Percentiles rank a stretch among this genome's conserved stretches.
These are phyloP conservation scores for Podiceps cristatus DNA, from an alignment of 2,113 vertebrate species.

Conservation along the genomic window DNA sequence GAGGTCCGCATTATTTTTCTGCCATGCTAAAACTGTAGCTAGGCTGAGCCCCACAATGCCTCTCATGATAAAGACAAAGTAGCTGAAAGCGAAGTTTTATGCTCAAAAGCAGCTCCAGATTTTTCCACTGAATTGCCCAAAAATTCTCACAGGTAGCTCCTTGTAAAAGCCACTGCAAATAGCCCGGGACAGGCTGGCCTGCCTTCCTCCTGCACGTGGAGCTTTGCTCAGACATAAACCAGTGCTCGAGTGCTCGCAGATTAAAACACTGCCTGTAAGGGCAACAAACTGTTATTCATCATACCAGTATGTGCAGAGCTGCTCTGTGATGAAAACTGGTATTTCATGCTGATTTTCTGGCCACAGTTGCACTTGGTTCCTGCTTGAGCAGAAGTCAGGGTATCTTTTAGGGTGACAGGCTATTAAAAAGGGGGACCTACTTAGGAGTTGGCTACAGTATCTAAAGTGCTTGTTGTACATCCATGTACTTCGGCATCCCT, in stretches of 20 bases:
- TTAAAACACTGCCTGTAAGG: not conserved
- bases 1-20: not conserved
- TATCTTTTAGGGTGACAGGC: not conserved
- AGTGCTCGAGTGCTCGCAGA: not conserved
- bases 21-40: not conserved
- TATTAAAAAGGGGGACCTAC: not conserved
- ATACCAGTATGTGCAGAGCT: not conserved
- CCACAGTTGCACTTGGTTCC: not conserved
- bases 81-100: not conserved
- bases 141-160: not conserved
- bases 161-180: not conserved
- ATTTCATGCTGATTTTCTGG: not conserved
- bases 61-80: not conserved
- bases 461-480: not conserved
- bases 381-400: not conserved
- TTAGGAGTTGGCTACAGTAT: not conserved
- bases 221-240: not conserved
- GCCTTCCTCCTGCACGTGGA: not conserved
- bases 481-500: not conserved
- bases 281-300: not conserved
- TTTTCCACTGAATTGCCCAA: not conserved
- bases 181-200: not conserved
- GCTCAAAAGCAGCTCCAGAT: not conserved
- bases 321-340: not conserved
- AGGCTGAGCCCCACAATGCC: not conserved